Evolutionary conservation across 2,888 invertebrate species (phyloP).

Genomic region (Lasioglossum pauxillum): DNA sequence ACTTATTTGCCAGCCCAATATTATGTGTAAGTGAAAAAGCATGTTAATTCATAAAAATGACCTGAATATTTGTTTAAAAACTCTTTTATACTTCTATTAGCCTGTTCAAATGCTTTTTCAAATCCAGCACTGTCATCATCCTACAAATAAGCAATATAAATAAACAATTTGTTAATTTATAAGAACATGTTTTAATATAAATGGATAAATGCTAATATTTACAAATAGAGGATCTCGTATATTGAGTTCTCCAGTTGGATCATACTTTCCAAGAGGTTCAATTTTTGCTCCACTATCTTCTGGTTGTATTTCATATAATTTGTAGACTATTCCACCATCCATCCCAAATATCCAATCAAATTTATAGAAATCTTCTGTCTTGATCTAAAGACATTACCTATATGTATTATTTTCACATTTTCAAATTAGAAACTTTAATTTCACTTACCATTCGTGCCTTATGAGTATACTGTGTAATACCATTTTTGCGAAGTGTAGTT

Average conservation of each 20-base stretch:
- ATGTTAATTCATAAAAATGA: neutral
- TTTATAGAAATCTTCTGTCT: slow-evolving; percentile 89
- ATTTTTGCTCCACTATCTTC: slow-evolving; percentile 89
- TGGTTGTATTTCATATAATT: slow-evolving; percentile 88
- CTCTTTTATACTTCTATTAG: slow-evolving; percentile 88
- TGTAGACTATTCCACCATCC: slow-evolving; percentile 94
- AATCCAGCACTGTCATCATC: slow-evolving; percentile 89
- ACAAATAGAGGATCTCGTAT: slow-evolving; percentile 98
- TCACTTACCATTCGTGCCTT: slow-evolving; percentile 89
- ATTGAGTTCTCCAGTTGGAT: slow-evolving; percentile 91
- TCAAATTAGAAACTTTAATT: slow-evolving; percentile 86
- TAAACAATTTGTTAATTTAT: slow-evolving; percentile 11
- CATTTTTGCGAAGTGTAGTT: slow-evolving; percentile 89
- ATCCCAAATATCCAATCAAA: slow-evolving; percentile 98
- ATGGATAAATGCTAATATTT: slow-evolving; percentile 80
- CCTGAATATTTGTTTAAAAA: slow-evolving; percentile 85
- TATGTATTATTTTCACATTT: neutral
- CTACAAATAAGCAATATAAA: slow-evolving; percentile 83
- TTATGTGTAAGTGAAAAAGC: neutral
- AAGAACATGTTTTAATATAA: slow-evolving; percentile 20
- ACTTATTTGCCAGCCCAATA: too few species aligned
- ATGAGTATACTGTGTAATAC: slow-evolving; percentile 89
- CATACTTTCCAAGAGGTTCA: slow-evolving; percentile 93
- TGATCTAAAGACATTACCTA: slow-evolving; percentile 86
- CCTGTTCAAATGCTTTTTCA: slow-evolving; percentile 91